Conservation (phyloP, 2,113 vertebrate species). For the Ageneiosus marmoratus region DNA sequence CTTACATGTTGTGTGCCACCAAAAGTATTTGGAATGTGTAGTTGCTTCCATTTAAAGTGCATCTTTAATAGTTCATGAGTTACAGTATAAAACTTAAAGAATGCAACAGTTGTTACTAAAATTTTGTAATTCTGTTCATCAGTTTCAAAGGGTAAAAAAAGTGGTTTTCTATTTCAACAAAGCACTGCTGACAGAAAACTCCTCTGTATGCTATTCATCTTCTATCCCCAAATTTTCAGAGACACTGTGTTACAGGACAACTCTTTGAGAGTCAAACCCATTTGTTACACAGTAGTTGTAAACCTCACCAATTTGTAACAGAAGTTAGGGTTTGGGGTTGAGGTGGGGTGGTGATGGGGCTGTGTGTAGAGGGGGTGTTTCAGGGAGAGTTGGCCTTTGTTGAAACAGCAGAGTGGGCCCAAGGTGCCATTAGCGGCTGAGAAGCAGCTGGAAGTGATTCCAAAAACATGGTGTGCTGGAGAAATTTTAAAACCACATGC, state of each 20-base stretch:
- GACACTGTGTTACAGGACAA: not conserved
- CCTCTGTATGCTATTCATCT: not conserved
- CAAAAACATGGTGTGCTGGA: slow-evolving; percentile 77
- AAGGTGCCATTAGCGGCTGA: slow-evolving; percentile 76
- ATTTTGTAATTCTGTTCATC: not conserved
- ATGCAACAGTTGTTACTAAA: not conserved
- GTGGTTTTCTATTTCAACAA: not conserved
- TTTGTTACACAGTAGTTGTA: slow-evolving; percentile 73
- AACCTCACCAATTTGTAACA: slow-evolving; percentile 62
- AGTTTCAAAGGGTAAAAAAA: not conserved
- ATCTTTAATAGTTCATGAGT: not conserved
- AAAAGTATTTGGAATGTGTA: no score
- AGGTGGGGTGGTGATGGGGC: slow-evolving; percentile 28
- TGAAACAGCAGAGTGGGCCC: slow-evolving; percentile 70
- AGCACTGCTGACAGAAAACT: not conserved
- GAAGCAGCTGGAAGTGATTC: slow-evolving; percentile 94
- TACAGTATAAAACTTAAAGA: not conserved
- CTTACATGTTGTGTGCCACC: no score
- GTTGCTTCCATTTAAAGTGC: no score
- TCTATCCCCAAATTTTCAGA: not conserved
- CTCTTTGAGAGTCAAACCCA: slow-evolving; percentile 58
- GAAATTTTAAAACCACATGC: slow-evolving; percentile 86
- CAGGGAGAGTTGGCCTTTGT: slow-evolving; percentile 68
- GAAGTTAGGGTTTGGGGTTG: slow-evolving; percentile 10
- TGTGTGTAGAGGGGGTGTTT: slow-evolving; percentile 49